Conservation (phyloP, 2,888 invertebrate species). For the Volucella inanis region DNA sequence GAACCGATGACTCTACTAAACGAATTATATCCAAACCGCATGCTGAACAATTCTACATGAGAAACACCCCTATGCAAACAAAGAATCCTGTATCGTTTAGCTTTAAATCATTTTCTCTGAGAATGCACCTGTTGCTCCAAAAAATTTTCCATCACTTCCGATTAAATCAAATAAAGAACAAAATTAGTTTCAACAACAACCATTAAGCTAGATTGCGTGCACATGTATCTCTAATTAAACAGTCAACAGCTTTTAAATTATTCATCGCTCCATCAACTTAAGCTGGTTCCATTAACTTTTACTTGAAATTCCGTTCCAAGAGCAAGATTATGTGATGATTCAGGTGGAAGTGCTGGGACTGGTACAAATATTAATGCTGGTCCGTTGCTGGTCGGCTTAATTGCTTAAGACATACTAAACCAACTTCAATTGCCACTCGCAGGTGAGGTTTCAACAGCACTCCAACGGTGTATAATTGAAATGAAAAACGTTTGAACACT, state of each 20-base stretch:
- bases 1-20: no score
- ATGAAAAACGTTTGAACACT: constrained; percentile 36
- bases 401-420: constrained; percentile 16
- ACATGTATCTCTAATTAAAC: constrained; percentile 42
- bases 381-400: constrained; percentile 19
- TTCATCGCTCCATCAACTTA: constrained; percentile 50
- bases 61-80: no score
- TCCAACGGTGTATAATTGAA: constrained; percentile 45
- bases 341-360: constrained; percentile 3
- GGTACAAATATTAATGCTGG: no score
- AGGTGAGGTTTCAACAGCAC: constrained; percentile 17
- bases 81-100: no score
- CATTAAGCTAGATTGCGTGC: constrained; percentile 27
- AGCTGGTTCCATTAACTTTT: constrained; percentile 47
- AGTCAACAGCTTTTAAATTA: constrained; percentile 61
- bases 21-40: no score
- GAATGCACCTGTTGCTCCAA: background rate
- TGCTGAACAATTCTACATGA: no score
- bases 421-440: constrained; percentile 22
- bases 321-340: constrained; percentile 40
- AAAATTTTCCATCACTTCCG: constrained; percentile 18
- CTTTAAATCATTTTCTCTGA: background rate
- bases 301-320: constrained; percentile 40
- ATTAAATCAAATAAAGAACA: constrained; percentile 31
- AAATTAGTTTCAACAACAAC: constrained; percentile 35